A percentile compares a stretch with the other conserved stretches of the same genome.
Conservation (phyloP, 37 sponge, comb jelly and placozoan genomes). For the Bolinopsis microptera region DNA sequence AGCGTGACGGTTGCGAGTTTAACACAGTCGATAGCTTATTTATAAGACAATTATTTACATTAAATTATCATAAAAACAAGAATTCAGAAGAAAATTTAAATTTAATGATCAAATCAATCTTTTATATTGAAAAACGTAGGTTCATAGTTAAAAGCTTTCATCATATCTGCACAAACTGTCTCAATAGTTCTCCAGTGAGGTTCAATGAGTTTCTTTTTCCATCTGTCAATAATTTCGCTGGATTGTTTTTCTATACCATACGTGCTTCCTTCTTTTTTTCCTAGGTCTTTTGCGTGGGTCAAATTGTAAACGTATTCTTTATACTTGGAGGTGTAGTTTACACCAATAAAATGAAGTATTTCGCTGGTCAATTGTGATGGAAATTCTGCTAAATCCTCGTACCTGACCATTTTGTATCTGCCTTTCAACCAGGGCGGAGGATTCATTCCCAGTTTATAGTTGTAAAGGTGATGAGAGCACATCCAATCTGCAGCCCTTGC, state of each 20-base stretch:
- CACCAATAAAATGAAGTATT: background rate
- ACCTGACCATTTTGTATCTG: slow-evolving; percentile 51
- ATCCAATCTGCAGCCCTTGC: background rate
- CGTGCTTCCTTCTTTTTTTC: background rate
- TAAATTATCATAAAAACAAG: no score
- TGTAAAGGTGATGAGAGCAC: slow-evolving; percentile 39
- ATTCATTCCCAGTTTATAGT: slow-evolving; percentile 22
- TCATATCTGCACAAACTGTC: background rate
- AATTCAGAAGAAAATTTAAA: no score
- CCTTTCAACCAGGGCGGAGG: background rate
- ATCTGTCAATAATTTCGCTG: background rate
- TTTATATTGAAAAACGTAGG: background rate
- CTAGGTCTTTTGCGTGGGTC: background rate
- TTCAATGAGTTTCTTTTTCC: background rate
- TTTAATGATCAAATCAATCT: no score
- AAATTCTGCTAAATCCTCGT: slow-evolving; percentile 16
- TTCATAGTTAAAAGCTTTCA: background rate
- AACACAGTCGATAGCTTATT: no score
- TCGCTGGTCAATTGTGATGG: background rate
- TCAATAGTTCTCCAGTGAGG: slow-evolving; percentile 19
- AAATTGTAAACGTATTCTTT: slow-evolving; percentile 19
- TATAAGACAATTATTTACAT: no score
- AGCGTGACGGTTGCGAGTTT: no score
- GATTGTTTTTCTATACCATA: background rate
- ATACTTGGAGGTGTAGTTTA: background rate